These are phyloP conservation scores for Isoperla grammatica DNA, from an alignment of 2,888 invertebrate genomes.

Conservation along the genomic window DNA sequence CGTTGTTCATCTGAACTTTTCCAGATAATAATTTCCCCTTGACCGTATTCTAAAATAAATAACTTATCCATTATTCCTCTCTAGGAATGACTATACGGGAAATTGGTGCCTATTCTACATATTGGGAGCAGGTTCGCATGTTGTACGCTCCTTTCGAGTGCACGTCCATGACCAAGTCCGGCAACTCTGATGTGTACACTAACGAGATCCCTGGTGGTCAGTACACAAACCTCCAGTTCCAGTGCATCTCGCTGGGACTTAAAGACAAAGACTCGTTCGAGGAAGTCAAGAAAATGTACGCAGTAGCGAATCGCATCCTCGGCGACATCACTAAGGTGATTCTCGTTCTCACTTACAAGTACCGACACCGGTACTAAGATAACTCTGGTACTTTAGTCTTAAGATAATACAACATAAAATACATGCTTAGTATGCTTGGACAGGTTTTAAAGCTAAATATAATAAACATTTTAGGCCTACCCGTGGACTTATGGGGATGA, in stretches of 20 bases:
- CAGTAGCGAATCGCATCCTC: constrained; percentile 88
- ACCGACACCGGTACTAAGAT: no score
- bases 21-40: no score
- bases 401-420: no score
- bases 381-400: constrained; percentile 9
- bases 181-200: constrained; percentile 96
- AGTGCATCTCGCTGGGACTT: constrained; percentile 92
- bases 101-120: constrained; percentile 92
- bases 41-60: no score
- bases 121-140: constrained; percentile 97
- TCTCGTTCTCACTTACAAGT: no score
- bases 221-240: constrained; percentile 99
- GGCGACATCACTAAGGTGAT: constrained; percentile 94
- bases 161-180: constrained; percentile 95
- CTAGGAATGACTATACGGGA: constrained; percentile 62
- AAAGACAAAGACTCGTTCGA: constrained; percentile 88
- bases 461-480: no score
- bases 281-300: constrained; percentile 87
- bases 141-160: constrained; percentile 98
- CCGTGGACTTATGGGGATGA: no score
- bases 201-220: constrained; percentile 99
- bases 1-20: no score
- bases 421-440: no score
- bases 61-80: no score
- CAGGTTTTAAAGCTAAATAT: no score